Evolutionary conservation across 2,113 vertebrate genomes (phyloP), one percentile per base, ranked within the genome.

Genomic region (Triplophysa siluroides): DNA sequence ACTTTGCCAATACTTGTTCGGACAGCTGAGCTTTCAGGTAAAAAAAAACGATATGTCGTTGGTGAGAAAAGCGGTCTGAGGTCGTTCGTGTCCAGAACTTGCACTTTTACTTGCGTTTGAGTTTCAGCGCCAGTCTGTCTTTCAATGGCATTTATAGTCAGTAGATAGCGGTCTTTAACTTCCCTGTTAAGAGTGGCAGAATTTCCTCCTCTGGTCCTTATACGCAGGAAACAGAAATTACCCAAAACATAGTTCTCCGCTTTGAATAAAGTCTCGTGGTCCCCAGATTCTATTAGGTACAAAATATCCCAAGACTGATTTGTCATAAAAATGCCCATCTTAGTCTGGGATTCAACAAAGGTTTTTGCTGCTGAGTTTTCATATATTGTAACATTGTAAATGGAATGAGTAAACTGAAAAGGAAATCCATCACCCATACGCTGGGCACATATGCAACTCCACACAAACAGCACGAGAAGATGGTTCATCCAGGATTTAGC

Each of bases 311-410:
- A 95, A 4, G 85, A 41, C 0, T 90, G 91, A 71, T 92, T 76
- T 83, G 83, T 85, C 67, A 95, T 47, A 69, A 92, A 92, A 85
- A 95, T 89, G 11, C 95, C 95, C 94, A 96, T 96, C 90, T 95
- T 95, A 19, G 88, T 77, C 0, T 92, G 92, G 79, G 94, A 93
- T 13, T 93, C 93, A 9, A 94, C 91, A 0, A 94, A 96, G 74
- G 94, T 95, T 83, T 95, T 95, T 16, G 94, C 93, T 54, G 94
- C 94, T 9, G 95, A 95, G 86, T 96, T 96, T 81, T 96, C 95
- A 8, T 92, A 92, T 75, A 96, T 93, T 1, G 92, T 95, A 82
- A 94, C 92, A 69, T 95, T 91, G 85, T 96, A 96, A 56, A 91
- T 85, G 56, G 66, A 67, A 54, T 92, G 91, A 4, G 94, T 95